Evolutionary conservation across 1,140 invertebrate genomes (phyloP).

Genomic region (Helicoverpa armigera): DNA sequence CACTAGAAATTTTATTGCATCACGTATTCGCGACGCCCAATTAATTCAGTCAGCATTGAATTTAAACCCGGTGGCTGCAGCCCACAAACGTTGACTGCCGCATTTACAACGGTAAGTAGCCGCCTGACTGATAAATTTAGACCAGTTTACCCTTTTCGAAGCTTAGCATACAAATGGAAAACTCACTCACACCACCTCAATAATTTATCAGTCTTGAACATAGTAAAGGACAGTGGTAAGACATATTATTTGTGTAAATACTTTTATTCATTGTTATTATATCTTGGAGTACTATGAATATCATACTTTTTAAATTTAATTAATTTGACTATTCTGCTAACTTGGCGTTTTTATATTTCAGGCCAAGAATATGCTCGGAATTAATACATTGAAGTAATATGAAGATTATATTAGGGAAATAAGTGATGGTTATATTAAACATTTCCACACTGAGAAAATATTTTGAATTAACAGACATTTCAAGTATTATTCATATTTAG

Average conservation of each 20-base stretch:
- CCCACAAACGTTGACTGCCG: slow-evolving; percentile 85
- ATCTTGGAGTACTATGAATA: too few relatives aligned
- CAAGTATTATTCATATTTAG: slow-evolving; percentile 43
- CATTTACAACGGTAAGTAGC: slow-evolving; percentile 87
- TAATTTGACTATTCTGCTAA: neutral
- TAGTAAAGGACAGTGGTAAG: neutral
- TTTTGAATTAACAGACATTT: neutral
- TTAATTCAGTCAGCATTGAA: slow-evolving; percentile 86
- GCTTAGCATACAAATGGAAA: too few relatives aligned
- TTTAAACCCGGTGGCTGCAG: slow-evolving; percentile 86
- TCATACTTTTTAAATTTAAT: neutral
- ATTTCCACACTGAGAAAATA: slow-evolving; percentile 30
- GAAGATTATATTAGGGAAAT: slow-evolving; percentile 50
- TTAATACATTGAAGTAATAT: slow-evolving; percentile 76
- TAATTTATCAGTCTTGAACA: neutral
- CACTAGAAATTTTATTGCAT: slow-evolving; percentile 94
- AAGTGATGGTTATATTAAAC: slow-evolving; percentile 31
- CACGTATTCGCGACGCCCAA: slow-evolving; percentile 91
- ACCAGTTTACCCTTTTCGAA: too few relatives aligned
- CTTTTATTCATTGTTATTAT: neutral
- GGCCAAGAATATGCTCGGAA: slow-evolving; percentile 82
- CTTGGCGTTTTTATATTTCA: slow-evolving; percentile 66
- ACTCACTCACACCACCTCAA: too few relatives aligned
- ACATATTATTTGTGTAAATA: neutral
- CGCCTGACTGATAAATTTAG: slow-evolving; percentile 58